Conservation (phyloP, 2,113 vertebrate genomes). For the Prionailurus viverrinus region DNA sequence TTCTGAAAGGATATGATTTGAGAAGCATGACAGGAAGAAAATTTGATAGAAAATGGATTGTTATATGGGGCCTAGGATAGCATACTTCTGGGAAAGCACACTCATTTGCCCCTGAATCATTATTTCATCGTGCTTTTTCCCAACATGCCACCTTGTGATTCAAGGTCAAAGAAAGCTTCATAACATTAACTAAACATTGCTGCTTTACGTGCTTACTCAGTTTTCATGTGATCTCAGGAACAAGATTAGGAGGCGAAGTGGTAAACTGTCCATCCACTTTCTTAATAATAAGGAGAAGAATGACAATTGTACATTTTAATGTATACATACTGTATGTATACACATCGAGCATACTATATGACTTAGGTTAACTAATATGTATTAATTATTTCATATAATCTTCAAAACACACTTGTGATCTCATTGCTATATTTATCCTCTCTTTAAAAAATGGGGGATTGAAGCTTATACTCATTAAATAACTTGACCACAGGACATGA, state of each 20-base stretch:
- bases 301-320: neutral
- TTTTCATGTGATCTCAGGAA: neutral
- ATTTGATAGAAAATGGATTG: neutral
- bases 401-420: neutral
- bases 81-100: neutral
- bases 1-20: slow-evolving; percentile 10
- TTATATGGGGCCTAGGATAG: neutral
- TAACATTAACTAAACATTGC: neutral
- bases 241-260: neutral
- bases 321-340: neutral
- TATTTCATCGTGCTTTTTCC: neutral
- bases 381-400: neutral
- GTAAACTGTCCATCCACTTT: neutral
- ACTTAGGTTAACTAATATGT: neutral
- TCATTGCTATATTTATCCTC: neutral
- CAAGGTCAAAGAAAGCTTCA: neutral
- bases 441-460: neutral
- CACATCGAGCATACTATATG: no score
- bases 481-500: neutral
- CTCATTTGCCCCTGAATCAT: neutral
- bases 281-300: neutral
- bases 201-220: neutral
- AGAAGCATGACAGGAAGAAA: neutral
- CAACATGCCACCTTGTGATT: neutral
- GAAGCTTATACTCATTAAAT: neutral